These are phyloP conservation scores for Mayetiola destructor DNA, from an alignment of 2,888 invertebrate genomes.

Conservation along the genomic window DNA sequence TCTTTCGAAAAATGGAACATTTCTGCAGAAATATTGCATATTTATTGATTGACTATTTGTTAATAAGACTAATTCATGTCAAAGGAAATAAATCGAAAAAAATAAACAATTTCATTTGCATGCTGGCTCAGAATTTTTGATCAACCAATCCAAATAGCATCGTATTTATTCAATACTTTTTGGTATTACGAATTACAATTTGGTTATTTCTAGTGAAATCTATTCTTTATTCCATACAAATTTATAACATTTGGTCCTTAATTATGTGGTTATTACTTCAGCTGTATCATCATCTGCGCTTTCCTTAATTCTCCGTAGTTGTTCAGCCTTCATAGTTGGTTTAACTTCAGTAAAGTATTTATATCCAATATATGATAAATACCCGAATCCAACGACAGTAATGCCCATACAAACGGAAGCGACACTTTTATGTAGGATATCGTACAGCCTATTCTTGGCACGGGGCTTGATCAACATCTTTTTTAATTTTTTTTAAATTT, in stretches of 20 bases:
- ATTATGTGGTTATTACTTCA: not conserved
- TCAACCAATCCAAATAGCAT: too few species aligned
- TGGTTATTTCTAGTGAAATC: too few species aligned
- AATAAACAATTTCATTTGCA: too few species aligned
- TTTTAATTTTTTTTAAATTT: not conserved
- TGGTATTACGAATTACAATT: too few species aligned
- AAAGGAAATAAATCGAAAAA: too few species aligned
- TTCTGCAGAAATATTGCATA: too few species aligned
- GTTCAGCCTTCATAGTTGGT: slow-evolving; percentile 35
- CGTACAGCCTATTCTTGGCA: slow-evolving; percentile 30
- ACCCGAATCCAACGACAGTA: slow-evolving; percentile 37
- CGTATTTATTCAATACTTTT: too few species aligned
- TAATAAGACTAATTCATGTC: too few species aligned
- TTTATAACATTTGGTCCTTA: not conserved
- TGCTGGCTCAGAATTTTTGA: too few species aligned
- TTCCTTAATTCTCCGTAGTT: slow-evolving; percentile 37
- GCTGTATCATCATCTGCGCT: slow-evolving; percentile 34
- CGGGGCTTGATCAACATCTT: slow-evolving; percentile 29
- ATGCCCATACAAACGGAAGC: slow-evolving; percentile 41
- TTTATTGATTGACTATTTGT: too few species aligned
- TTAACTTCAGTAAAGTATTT: slow-evolving; percentile 38
- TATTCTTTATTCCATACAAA: not conserved
- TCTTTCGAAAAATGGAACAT: too few species aligned
- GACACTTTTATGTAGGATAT: slow-evolving; percentile 41
- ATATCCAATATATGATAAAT: slow-evolving; percentile 37